A percentile compares a stretch with the other conserved stretches of the same genome.
phyloP scores from a whole-genome alignment of 2,888 invertebrate genomes.

The Tetragnatha montana region DNA sequence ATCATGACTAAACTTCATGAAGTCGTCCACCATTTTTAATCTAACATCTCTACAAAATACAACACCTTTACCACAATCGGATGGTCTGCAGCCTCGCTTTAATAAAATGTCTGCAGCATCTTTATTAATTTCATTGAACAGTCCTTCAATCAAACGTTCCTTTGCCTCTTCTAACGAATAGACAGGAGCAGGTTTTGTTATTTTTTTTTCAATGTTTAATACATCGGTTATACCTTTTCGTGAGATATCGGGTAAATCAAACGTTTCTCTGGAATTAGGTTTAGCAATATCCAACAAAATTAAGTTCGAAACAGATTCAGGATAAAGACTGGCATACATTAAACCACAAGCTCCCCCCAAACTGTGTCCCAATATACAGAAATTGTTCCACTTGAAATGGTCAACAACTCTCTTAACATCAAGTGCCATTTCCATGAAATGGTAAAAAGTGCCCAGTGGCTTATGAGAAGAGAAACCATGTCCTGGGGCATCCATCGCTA shows the following conservation, averaged over 20 bases:
- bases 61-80: constrained; percentile 80
- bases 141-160: constrained; percentile 41
- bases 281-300: constrained; percentile 72
- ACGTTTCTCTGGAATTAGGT: constrained; percentile 68
- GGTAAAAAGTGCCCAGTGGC: constrained; percentile 80
- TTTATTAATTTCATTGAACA: constrained; percentile 82
- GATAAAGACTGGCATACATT: constrained; percentile 75
- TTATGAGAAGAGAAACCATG: constrained; percentile 80
- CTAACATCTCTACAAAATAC: constrained; percentile 86
- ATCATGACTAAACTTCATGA: constrained; percentile 81
- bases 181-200: constrained; percentile 27
- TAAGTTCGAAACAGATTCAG: constrained; percentile 74
- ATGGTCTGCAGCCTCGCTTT: constrained; percentile 81
- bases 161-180: constrained; percentile 44
- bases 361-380: constrained; percentile 76
- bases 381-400: constrained; percentile 85
- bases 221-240: constrained; percentile 21
- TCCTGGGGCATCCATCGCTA: constrained; percentile 79
- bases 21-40: constrained; percentile 80
- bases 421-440: constrained; percentile 81
- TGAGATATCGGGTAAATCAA: constrained; percentile 45
- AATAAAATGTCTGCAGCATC: constrained; percentile 83
- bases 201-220: constrained; percentile 46
- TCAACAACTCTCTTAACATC: constrained; percentile 84
- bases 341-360: constrained; percentile 78